Evolutionary conservation across 2,888 invertebrate genomes (phyloP).

Genomic region (Timandra comae): DNA sequence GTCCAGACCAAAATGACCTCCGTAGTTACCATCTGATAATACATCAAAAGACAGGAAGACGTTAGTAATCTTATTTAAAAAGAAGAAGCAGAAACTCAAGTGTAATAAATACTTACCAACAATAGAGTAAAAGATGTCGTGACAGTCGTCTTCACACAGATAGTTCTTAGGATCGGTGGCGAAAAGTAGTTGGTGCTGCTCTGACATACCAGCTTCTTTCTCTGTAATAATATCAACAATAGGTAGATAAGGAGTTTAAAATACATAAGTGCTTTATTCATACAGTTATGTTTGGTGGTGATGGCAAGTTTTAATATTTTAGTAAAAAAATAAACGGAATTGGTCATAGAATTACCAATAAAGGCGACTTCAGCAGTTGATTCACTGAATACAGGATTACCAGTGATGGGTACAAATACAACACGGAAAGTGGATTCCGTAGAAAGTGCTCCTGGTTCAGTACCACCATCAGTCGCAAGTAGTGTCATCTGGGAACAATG

Average conservation of each 20-base stretch:
- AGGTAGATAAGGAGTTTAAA: no score
- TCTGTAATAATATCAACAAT: no score
- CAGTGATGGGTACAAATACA: conserved; percentile 64
- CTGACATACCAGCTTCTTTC: conserved; percentile 46
- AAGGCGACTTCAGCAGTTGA: conserved; percentile 40
- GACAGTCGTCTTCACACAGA: conserved; percentile 49
- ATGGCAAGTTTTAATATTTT: no score
- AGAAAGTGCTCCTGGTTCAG: conserved; percentile 39
- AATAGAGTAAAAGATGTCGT: conserved; percentile 62
- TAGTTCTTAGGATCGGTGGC: conserved; percentile 69
- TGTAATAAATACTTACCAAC: conserved; percentile 56
- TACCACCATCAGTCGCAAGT: conserved; percentile 67
- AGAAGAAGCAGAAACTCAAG: no score
- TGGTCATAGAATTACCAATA: conserved; percentile 58
- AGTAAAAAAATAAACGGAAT: no score
- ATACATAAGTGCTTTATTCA: no score
- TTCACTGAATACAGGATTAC: conserved; percentile 54
- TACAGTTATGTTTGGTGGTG: no score
- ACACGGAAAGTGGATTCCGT: conserved; percentile 42
- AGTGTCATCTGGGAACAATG: conserved; percentile 55
- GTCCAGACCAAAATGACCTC: conserved; percentile 50
- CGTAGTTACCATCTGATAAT: conserved; percentile 45
- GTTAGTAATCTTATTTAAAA: no score
- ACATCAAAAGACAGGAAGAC: no score
- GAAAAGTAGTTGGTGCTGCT: conserved; percentile 40